These are phyloP conservation scores for Sthenelais limicola DNA, from an alignment of 2,888 invertebrate genomes.

Conservation along the genomic window DNA sequence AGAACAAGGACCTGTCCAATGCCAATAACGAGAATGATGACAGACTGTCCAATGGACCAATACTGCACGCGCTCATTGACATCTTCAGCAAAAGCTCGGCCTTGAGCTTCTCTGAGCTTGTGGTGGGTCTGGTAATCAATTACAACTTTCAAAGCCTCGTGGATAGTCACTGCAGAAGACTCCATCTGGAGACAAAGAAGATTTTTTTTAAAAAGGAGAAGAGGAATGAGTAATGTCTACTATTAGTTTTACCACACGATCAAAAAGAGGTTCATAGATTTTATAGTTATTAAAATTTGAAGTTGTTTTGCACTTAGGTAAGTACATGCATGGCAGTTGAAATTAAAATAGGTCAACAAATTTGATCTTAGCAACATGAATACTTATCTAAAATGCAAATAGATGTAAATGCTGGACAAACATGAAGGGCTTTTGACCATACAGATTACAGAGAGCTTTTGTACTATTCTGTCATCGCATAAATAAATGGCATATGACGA, in stretches of 20 bases:
- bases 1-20: slow-evolving; percentile 92
- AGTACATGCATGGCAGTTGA: background rate
- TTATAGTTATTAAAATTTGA: background rate
- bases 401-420: no score
- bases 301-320: background rate
- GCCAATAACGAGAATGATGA: slow-evolving; percentile 87
- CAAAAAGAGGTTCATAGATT: background rate
- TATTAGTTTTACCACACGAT: no score
- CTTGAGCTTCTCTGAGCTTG: slow-evolving; percentile 92
- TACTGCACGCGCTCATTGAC: slow-evolving; percentile 88
- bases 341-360: background rate
- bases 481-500: no score
- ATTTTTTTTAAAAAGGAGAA: no score
- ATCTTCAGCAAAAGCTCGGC: slow-evolving; percentile 95
- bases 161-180: slow-evolving; percentile 89
- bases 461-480: no score
- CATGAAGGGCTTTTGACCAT: no score
- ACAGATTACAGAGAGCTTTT: no score
- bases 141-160: slow-evolving; percentile 88
- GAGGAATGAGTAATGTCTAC: no score
- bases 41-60: slow-evolving; percentile 93
- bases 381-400: no score
- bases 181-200: slow-evolving; percentile 84
- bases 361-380: no score
- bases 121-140: slow-evolving; percentile 98